phyloP scores from a whole-genome alignment of 2,113 vertebrate genomes.

The Oryzias javanicus region DNA sequence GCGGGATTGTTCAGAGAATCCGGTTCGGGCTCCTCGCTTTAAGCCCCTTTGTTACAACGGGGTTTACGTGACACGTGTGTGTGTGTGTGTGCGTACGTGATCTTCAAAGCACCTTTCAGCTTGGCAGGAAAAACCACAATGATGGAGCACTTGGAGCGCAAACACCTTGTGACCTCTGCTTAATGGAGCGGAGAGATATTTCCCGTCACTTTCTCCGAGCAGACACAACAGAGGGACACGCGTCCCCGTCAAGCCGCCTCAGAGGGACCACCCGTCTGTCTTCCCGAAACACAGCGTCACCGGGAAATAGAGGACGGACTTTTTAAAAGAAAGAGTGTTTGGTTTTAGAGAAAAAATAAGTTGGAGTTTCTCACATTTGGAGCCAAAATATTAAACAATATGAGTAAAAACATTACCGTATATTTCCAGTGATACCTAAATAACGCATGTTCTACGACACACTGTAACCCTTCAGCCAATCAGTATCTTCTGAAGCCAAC shows the following conservation, averaged over 20 bases:
- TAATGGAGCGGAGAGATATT: conserved; percentile 68
- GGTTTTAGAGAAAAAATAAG: too few species aligned
- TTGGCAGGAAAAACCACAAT: conserved; percentile 45
- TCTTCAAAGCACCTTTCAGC: conserved; percentile 67
- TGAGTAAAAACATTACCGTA: too few species aligned
- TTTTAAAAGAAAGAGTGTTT: too few species aligned
- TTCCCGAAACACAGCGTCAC: neutral
- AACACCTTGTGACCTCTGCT: conserved; percentile 59
- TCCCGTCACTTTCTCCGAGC: conserved; percentile 43
- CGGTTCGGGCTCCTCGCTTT: conserved; percentile 4
- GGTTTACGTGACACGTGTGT: neutral
- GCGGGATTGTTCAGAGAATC: neutral
- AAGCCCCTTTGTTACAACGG: neutral
- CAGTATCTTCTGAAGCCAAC: too few species aligned
- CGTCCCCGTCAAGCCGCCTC: conserved; percentile 20
- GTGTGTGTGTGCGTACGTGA: conserved; percentile 26
- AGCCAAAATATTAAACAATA: too few species aligned
- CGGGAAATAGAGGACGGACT: neutral
- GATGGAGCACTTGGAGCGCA: conserved; percentile 60
- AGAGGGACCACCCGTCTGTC: conserved; percentile 1
- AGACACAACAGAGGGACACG: conserved; percentile 25
- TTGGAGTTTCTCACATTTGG: too few species aligned
- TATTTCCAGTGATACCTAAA: too few species aligned
- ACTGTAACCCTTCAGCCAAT: too few species aligned
- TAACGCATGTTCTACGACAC: too few species aligned